Conservation (phyloP, 2,113 vertebrate genomes). For the Pomatostomus ruficeps region DNA sequence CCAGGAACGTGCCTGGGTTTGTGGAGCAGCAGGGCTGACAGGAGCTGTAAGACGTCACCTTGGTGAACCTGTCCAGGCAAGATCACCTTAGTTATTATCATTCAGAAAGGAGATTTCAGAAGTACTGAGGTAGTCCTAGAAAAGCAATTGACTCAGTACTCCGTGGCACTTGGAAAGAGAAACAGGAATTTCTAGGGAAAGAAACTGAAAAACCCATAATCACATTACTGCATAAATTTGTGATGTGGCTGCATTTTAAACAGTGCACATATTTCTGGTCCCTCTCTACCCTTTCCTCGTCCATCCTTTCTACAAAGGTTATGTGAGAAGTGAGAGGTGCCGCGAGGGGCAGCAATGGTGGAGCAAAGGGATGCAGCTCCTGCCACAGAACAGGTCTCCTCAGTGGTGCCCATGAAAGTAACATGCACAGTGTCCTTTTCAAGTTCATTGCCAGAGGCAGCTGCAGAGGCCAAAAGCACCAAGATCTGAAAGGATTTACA, state of each 20-base stretch:
- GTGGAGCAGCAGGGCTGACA: not conserved
- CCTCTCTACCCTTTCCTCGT: not conserved
- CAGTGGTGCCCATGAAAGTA: not conserved
- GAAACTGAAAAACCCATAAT: not conserved
- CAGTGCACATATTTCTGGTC: not conserved
- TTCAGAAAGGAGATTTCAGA: not conserved
- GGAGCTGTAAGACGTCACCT: not conserved
- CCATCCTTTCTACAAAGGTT: not conserved
- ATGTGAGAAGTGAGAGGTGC: not conserved
- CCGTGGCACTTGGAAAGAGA: not conserved
- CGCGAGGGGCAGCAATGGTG: fast-evolving
- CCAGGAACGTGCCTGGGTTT: not conserved
- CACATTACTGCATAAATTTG: not conserved
- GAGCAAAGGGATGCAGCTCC: not conserved
- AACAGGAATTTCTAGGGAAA: not conserved
- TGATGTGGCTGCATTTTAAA: not conserved
- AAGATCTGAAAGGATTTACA: not conserved
- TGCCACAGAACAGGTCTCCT: not conserved
- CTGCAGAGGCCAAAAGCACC: not conserved
- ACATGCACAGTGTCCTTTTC: not conserved
- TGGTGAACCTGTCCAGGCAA: not conserved
- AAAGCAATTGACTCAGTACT: not conserved
- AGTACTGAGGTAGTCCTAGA: not conserved
- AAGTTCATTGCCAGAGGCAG: not conserved
- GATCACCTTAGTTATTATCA: not conserved